Conservation (phyloP, 2,797 vertebrate species). For the Myotis myotis region DNA sequence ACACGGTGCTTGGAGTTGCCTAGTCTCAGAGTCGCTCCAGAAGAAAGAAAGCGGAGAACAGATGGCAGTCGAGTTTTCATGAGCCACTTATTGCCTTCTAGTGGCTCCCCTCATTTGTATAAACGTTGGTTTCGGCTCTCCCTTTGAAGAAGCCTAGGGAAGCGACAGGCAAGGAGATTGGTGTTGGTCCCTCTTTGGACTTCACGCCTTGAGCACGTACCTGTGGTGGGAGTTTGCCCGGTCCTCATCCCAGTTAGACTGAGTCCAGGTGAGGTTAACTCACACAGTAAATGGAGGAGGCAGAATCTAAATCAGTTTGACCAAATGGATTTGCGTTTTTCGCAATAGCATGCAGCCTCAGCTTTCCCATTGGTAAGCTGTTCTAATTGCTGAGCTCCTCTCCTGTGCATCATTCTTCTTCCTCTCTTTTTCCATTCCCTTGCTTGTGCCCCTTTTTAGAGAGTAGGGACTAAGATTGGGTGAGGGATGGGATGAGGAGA, state of each 20-base stretch:
- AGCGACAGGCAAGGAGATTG: neutral
- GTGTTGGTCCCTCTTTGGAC: neutral
- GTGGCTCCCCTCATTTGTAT: neutral
- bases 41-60: slow-evolving; percentile 21
- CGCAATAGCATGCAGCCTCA: neutral
- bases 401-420: neutral
- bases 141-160: neutral
- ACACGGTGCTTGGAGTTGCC: neutral
- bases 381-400: neutral
- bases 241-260: neutral
- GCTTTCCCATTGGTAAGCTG: neutral
- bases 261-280: neutral
- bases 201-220: neutral
- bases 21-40: neutral
- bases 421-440: neutral
- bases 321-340: neutral
- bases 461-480: neutral
- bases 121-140: neutral
- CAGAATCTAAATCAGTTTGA: neutral
- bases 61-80: neutral
- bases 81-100: neutral
- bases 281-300: neutral
- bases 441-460: neutral
- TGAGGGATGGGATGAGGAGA: neutral
- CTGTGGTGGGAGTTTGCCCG: neutral